phyloP scores from a whole-genome alignment of 2,888 invertebrate genomes.

The Cosmorhoe ocellata region DNA sequence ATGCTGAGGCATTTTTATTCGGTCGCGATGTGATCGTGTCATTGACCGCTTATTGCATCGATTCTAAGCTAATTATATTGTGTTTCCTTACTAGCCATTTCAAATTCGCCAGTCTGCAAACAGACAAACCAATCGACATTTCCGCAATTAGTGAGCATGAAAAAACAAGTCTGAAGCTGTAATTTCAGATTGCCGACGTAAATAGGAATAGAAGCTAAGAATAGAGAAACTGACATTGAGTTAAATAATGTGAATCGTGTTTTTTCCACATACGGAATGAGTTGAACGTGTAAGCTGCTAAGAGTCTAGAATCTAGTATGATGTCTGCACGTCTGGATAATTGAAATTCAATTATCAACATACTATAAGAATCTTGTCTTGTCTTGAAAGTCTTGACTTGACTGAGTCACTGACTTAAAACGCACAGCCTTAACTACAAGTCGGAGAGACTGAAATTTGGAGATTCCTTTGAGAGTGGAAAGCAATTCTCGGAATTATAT shows the following conservation, averaged over 20 bases:
- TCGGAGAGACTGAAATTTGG: no score
- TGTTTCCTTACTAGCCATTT: slow-evolving; percentile 55
- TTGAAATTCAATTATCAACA: not conserved
- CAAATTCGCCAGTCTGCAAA: slow-evolving; percentile 26
- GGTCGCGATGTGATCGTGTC: slow-evolving; percentile 60
- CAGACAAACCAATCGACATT: slow-evolving; percentile 28
- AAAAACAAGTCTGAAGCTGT: slow-evolving; percentile 12
- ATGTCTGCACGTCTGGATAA: not conserved
- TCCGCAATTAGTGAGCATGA: slow-evolving; percentile 36
- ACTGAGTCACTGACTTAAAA: no score
- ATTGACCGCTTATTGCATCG: slow-evolving; percentile 77
- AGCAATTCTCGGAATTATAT: no score
- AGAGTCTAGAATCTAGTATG: not conserved
- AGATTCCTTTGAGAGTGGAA: no score
- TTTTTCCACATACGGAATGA: slow-evolving; percentile 18
- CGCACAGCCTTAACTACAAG: no score
- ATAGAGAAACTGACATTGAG: slow-evolving; percentile 11
- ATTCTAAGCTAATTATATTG: slow-evolving; percentile 71
- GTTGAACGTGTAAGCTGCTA: not conserved
- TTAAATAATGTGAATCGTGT: not conserved
- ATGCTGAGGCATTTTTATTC: slow-evolving; percentile 53
- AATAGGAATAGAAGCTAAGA: slow-evolving; percentile 8
- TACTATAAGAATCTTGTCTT: no score
- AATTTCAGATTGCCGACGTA: slow-evolving; percentile 15
- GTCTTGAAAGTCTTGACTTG: no score